phyloP scores from a whole-genome alignment of 2,888 invertebrate genomes.

The Cordilura impudica region DNA sequence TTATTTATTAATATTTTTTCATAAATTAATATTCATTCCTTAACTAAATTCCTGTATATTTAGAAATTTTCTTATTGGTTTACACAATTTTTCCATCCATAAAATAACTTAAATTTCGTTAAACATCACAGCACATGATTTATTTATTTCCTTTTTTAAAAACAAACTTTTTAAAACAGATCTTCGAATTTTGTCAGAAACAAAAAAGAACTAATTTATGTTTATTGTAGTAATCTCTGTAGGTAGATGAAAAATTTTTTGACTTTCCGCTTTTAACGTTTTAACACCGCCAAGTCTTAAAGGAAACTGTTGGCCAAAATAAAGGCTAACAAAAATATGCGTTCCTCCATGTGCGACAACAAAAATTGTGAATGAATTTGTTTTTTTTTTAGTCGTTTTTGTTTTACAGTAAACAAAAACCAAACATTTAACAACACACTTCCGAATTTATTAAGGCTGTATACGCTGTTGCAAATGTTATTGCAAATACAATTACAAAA shows the following conservation, averaged over 20 bases:
- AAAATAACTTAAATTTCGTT: neutral
- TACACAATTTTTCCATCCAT: neutral
- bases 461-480: no score
- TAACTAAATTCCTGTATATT: no score
- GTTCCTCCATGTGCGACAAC: conserved; percentile 45
- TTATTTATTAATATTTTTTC: no score
- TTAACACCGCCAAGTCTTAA: conserved; percentile 53
- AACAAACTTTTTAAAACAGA: neutral
- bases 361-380: conserved; percentile 49
- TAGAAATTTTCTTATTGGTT: no score
- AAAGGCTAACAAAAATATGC: conserved; percentile 36
- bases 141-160: neutral
- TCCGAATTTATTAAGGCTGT: no score
- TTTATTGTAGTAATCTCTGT: neutral
- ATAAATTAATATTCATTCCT: no score
- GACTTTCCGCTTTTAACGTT: conserved; percentile 43
- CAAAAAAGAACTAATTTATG: neutral
- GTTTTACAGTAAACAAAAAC: neutral
- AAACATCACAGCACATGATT: neutral
- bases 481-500: neutral
- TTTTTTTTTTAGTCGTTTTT: no score
- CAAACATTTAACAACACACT: neutral
- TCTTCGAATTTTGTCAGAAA: neutral
- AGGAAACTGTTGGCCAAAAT: conserved; percentile 52
- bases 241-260: neutral